Evolutionary conservation across 2,797 vertebrate species (phyloP), one percentile per base, ranked within the genome.

Genomic region (Coregonus suidteri): DNA sequence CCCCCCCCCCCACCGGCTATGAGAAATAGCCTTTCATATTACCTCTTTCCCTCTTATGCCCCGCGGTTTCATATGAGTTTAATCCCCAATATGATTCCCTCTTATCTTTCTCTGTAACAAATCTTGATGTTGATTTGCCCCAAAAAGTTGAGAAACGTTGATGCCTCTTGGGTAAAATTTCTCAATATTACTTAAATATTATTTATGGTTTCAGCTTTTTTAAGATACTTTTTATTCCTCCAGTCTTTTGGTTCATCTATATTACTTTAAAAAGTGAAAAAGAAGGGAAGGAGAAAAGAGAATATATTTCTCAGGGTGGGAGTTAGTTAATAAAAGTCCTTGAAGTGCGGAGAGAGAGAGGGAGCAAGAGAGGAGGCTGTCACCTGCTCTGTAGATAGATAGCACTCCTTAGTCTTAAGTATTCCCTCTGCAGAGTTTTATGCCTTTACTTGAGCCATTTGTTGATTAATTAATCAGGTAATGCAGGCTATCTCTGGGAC

Each of bases 401-500:
- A 75, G 87, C 87, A 56, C 59, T 71, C 64, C 31, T 34, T 86
- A 85, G 41, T 11, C 9, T 47, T 91, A 91, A 92, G 90, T 87
- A 83, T 90, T 82, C 83, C 54, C 78, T 74, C 75, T 75, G 85
- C 62, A 25, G 82, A 89, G 84, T 88, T 91, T 87, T 89, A 88
- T 83, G 80, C 86, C 83, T 90, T 78, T 91, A 86, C 91, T 84
- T 87, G 85, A 92, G 88, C 94, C 92, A 94, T 91, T 94, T 95
- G 92, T 95, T 92, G 90, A 94, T 93, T 89, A 91, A 92, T 95
- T 95, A 93, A 93, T 95, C 93, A 94, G 82, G 90, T 93, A 95
- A 94, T 93, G 92, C 88, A 85, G 77, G 89, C 90, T 90, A 89
- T 91, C 88, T 86, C 79, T 67, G 86, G 85, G 73, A 91, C 82